Conservation (phyloP, 2,888 invertebrate genomes). For the Euphydryas editha region DNA sequence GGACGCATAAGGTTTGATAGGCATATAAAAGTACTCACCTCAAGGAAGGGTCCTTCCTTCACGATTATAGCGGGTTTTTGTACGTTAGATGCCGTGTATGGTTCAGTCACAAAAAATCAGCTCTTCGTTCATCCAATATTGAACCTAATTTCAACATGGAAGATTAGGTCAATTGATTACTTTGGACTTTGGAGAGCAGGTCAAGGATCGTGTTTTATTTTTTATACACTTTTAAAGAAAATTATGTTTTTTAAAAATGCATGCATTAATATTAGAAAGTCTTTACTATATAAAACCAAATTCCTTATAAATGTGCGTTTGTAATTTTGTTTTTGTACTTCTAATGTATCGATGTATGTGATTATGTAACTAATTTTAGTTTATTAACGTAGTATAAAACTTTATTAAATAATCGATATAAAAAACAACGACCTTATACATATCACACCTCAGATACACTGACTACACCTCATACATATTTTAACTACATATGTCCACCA, state of each 20-base stretch:
- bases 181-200: conserved; percentile 23
- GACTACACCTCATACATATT: neutral
- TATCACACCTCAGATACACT: too few relatives aligned
- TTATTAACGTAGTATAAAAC: too few relatives aligned
- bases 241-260: neutral
- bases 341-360: too few relatives aligned
- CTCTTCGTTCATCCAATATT: conserved; percentile 51
- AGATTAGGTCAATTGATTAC: conserved; percentile 30
- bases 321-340: too few relatives aligned
- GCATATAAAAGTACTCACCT: conserved; percentile 79
- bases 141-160: conserved; percentile 28
- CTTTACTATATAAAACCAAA: too few relatives aligned
- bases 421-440: too few relatives aligned
- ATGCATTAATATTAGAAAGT: too few relatives aligned
- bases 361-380: too few relatives aligned
- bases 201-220: conserved; percentile 18
- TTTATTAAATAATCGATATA: too few relatives aligned
- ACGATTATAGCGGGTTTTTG: conserved; percentile 75
- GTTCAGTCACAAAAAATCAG: conserved; percentile 71
- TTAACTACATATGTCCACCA: neutral
- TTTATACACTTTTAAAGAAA: too few relatives aligned
- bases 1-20: conserved; percentile 79
- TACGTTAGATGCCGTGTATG: conserved; percentile 74
- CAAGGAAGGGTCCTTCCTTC: conserved; percentile 70
- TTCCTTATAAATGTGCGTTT: too few relatives aligned